Evolutionary conservation across 1,140 invertebrate species (phyloP).

Genomic region (Eurosta solidaginis): DNA sequence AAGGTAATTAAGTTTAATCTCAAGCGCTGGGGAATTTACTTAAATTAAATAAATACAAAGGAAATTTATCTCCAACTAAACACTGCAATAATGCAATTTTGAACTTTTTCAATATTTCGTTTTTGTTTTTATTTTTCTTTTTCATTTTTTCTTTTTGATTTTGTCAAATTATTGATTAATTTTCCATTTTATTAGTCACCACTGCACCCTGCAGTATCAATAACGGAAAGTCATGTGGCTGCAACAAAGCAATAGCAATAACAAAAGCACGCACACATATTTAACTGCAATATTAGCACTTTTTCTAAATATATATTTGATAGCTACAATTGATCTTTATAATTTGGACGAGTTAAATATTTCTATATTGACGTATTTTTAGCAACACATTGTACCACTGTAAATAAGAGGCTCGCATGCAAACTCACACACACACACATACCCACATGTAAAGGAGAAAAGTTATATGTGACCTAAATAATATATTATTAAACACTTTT

Average conservation of each 20-base stretch:
- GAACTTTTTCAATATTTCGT: neutral
- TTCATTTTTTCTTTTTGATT: neutral
- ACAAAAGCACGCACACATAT: neutral
- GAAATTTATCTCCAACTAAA: neutral
- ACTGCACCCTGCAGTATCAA: slow-evolving; percentile 16
- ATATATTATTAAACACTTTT: neutral
- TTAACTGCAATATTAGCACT: neutral
- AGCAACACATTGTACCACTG: neutral
- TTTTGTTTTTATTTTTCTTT: neutral
- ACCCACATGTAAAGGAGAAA: neutral
- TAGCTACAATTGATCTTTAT: neutral
- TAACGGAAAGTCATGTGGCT: slow-evolving; percentile 13
- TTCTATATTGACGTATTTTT: neutral
- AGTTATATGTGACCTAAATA: slow-evolving; percentile 6
- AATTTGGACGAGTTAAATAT: slow-evolving; percentile 7
- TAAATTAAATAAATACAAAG: neutral
- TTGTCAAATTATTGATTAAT: slow-evolving; percentile 21
- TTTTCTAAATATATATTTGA: no score
- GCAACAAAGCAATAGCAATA: neutral
- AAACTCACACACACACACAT: neutral
- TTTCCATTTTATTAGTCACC: slow-evolving; percentile 25
- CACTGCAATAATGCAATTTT: slow-evolving; percentile 5
- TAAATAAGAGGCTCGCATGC: neutral
- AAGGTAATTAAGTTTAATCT: no score
- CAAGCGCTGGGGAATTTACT: neutral